These are phyloP conservation scores for Tupaia tana DNA, from an alignment of 2,113 vertebrate genomes.

Conservation along the genomic window DNA sequence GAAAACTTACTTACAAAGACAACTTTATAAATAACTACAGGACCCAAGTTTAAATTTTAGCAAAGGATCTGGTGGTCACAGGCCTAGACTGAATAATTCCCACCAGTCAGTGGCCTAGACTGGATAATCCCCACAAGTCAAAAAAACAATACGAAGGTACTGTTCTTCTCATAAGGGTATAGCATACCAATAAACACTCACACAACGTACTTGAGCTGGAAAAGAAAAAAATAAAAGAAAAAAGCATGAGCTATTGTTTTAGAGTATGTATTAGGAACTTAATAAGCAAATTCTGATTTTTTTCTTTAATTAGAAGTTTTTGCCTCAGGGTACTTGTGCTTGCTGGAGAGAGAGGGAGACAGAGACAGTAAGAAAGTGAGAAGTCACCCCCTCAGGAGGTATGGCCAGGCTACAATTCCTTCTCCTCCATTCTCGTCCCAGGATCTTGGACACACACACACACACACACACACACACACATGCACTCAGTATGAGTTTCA, in stretches of 20 bases:
- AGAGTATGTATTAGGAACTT: not conserved
- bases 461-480: no score
- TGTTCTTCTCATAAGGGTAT: not conserved
- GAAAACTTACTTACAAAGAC: not conserved
- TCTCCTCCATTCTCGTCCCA: no score
- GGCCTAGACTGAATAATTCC: not conserved
- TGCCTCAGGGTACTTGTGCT: no score
- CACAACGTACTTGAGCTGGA: not conserved
- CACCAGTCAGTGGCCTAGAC: not conserved
- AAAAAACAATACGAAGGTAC: not conserved
- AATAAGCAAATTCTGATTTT: slow-evolving; percentile 36
- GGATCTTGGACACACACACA: no score
- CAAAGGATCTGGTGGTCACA: not conserved
- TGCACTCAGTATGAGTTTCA: no score
- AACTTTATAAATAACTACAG: not conserved
- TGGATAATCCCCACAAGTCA: not conserved
- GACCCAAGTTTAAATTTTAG: not conserved
- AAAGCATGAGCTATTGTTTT: not conserved
- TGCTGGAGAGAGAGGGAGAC: no score
- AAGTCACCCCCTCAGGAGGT: no score
- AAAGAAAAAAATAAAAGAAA: no score
- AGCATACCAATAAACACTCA: not conserved
- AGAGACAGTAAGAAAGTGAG: no score
- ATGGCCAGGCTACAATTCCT: no score
- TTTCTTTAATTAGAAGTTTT: no score